Percentiles rank a stretch among this genome's conserved stretches.
These are phyloP conservation scores for Lamprologus callipterus DNA, from an alignment of 2,113 vertebrate genomes.

Conservation along the genomic window DNA sequence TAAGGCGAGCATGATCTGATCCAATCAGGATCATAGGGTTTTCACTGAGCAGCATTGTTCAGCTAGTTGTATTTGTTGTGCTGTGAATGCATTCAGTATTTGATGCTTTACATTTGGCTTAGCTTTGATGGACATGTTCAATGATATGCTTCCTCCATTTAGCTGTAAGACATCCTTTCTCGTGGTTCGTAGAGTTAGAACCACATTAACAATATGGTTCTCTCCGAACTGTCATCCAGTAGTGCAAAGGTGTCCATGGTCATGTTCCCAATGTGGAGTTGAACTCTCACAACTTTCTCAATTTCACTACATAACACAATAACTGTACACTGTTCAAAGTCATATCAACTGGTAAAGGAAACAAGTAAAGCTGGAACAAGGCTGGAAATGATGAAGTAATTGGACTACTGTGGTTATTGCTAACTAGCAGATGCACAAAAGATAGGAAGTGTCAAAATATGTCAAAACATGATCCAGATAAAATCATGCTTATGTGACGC, in stretches of 20 bases:
- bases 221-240: background rate
- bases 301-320: background rate
- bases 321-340: background rate
- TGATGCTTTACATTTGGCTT: background rate
- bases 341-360: background rate
- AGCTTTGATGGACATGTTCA: background rate
- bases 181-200: background rate
- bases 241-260: background rate
- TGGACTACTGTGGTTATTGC: background rate
- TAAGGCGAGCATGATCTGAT: background rate
- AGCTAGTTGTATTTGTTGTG: background rate
- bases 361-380: background rate
- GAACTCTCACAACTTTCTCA: background rate
- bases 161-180: background rate
- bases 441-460: background rate
- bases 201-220: background rate
- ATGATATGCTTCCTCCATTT: background rate
- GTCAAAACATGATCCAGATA: background rate
- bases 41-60: background rate
- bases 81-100: background rate
- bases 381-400: background rate
- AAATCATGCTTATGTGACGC: background rate
- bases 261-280: background rate
- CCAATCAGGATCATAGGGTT: background rate
- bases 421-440: background rate